Conservation (phyloP, 2,113 vertebrate genomes). For the Rhombomys opimus region DNA sequence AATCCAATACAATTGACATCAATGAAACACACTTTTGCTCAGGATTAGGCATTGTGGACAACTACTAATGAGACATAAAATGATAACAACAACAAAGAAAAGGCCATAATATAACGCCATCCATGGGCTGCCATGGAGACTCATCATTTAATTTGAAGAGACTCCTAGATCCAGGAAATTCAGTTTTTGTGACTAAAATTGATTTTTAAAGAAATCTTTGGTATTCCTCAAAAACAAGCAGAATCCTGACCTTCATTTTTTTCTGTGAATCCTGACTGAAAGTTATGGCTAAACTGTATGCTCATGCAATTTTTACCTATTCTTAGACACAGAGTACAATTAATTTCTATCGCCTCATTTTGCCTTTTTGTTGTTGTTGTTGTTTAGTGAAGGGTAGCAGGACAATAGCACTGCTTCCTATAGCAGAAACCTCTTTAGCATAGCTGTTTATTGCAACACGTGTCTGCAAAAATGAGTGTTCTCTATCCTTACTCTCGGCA, state of each 20-base stretch:
- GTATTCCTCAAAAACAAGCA: not conserved
- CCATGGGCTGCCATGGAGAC: not conserved
- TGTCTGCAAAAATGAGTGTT: not conserved
- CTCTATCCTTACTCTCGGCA: rapidly evolving
- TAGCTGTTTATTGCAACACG: not conserved
- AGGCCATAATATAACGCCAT: not conserved
- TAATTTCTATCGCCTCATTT: not conserved
- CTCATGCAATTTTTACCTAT: not conserved
- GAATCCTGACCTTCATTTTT: not conserved
- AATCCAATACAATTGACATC: not conserved
- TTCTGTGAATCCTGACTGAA: not conserved
- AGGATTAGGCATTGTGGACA: not conserved
- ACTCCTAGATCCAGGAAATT: not conserved
- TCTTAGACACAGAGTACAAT: not conserved
- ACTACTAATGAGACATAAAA: not conserved
- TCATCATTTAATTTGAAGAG: not conserved
- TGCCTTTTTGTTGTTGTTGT: not conserved
- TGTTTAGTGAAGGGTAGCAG: not conserved
- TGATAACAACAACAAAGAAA: not conserved
- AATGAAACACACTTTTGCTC: not conserved
- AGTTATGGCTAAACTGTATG: not conserved
- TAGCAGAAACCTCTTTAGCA: not conserved
- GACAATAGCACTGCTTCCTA: not conserved
- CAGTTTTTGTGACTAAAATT: not conserved
- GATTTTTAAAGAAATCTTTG: not conserved